phyloP scores from a whole-genome alignment of 2,113 vertebrate species.

The Ammodytes dubius region DNA sequence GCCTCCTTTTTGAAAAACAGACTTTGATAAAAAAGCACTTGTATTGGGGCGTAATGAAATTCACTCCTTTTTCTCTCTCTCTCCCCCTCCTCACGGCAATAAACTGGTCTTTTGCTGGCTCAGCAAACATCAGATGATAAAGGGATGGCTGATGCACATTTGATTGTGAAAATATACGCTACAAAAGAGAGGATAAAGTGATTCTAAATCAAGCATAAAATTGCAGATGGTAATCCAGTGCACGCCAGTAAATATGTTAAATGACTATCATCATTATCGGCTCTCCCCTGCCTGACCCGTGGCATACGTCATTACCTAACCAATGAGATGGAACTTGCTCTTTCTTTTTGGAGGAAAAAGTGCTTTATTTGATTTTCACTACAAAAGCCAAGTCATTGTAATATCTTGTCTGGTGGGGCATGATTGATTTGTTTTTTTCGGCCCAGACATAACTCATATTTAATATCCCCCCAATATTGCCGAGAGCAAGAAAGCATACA shows the following conservation, averaged over 20 bases:
- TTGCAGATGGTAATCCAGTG: slow-evolving; percentile 83
- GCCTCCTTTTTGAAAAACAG: slow-evolving; percentile 31
- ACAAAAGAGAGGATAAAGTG: slow-evolving; percentile 76
- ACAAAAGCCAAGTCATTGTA: slow-evolving; percentile 52
- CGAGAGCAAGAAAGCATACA: background rate
- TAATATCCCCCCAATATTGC: background rate
- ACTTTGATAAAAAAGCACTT: slow-evolving; percentile 43
- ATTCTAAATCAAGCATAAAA: slow-evolving; percentile 85
- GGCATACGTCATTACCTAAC: slow-evolving; percentile 83
- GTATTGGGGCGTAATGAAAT: slow-evolving; percentile 39
- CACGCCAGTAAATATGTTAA: slow-evolving; percentile 81
- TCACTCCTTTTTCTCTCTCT: slow-evolving; percentile 14
- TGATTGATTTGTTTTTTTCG: background rate
- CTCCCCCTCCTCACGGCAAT: slow-evolving; percentile 32
- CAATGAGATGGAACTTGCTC: slow-evolving; percentile 83
- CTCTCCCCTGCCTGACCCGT: slow-evolving; percentile 72
- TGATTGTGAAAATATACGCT: slow-evolving; percentile 75
- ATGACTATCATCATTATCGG: slow-evolving; percentile 80
- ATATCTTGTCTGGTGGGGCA: slow-evolving; percentile 15
- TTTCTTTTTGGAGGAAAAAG: slow-evolving; percentile 59
- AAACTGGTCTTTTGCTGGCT: slow-evolving; percentile 71
- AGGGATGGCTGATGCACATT: slow-evolving; percentile 75
- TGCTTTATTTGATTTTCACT: slow-evolving; percentile 71
- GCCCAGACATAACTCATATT: background rate
- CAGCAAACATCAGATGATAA: slow-evolving; percentile 74